Conservation (phyloP, 2,797 vertebrate species). For the Falco naumanni region DNA sequence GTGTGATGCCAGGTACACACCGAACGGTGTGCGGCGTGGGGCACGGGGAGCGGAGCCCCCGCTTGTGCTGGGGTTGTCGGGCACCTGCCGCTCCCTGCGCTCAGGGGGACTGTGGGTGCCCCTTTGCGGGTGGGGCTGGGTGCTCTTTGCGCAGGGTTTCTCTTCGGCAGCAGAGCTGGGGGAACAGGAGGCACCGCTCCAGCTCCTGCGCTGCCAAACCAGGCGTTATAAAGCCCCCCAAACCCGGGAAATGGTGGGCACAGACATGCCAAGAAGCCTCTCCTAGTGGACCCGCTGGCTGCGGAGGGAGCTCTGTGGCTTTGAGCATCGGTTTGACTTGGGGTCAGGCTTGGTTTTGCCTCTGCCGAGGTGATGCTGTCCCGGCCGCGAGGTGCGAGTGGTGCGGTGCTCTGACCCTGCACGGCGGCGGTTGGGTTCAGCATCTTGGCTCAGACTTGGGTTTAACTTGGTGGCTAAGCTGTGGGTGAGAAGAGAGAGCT, state of each 20-base stretch:
- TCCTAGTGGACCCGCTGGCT: background rate
- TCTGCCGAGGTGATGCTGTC: fast-evolving
- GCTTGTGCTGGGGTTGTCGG: background rate
- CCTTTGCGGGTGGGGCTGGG: background rate
- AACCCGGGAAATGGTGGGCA: background rate
- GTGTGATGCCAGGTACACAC: background rate
- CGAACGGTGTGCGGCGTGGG: background rate
- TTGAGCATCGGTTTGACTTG: background rate
- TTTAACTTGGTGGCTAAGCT: background rate
- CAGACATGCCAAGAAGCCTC: constrained; percentile 1
- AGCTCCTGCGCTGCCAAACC: background rate
- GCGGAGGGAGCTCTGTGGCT: background rate
- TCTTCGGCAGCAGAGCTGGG: background rate
- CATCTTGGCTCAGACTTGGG: background rate
- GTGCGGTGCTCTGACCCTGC: background rate
- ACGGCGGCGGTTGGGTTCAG: background rate
- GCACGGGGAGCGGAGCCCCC: too few relatives aligned
- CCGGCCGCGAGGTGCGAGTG: fast-evolving
- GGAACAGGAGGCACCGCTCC: background rate
- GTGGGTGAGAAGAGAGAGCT: background rate
- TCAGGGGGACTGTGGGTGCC: background rate
- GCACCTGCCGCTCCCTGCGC: background rate
- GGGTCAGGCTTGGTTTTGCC: background rate
- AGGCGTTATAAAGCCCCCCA: constrained; percentile 27
- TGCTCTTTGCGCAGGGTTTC: background rate